A percentile compares a stretch with the other conserved stretches of the same genome.
Evolutionary conservation across 2,797 vertebrate species (phyloP).

Genomic region (Enteromius treurensis): DNA sequence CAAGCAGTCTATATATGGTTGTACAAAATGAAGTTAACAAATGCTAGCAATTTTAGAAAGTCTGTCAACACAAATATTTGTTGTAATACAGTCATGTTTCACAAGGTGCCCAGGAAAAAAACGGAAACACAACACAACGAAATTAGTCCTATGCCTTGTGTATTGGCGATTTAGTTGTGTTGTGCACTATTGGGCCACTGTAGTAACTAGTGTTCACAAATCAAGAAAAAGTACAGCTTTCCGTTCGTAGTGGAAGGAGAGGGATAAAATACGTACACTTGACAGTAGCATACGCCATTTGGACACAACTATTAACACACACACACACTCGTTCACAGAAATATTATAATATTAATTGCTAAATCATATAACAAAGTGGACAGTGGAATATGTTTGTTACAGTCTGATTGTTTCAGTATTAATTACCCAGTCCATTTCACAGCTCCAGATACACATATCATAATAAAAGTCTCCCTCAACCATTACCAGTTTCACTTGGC

Average conservation of each 20-base stretch:
- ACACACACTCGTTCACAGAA: background rate
- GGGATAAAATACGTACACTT: background rate
- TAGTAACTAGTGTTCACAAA: background rate
- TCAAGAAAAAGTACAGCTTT: background rate
- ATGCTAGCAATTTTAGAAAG: background rate
- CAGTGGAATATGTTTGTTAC: conserved; percentile 37
- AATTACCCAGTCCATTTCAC: conserved; percentile 42
- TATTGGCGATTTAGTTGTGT: too few species aligned
- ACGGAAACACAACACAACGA: too few species aligned
- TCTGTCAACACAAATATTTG: background rate
- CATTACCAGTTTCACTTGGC: conserved; percentile 47
- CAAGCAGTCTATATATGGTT: background rate
- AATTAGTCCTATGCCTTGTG: too few species aligned
- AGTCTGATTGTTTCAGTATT: conserved; percentile 22
- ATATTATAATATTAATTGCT: background rate
- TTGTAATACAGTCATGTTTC: too few species aligned
- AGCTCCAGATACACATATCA: conserved; percentile 36
- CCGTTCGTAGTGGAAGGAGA: background rate
- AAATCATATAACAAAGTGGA: background rate
- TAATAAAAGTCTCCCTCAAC: conserved; percentile 43
- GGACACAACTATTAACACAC: background rate
- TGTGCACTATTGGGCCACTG: background rate
- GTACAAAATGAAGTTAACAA: background rate
- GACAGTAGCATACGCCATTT: background rate
- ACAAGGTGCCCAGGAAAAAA: background rate